Base-by-base conservation (phyloP, 2,797 vertebrate genomes). In the Catostomus latipinnis region DNA sequence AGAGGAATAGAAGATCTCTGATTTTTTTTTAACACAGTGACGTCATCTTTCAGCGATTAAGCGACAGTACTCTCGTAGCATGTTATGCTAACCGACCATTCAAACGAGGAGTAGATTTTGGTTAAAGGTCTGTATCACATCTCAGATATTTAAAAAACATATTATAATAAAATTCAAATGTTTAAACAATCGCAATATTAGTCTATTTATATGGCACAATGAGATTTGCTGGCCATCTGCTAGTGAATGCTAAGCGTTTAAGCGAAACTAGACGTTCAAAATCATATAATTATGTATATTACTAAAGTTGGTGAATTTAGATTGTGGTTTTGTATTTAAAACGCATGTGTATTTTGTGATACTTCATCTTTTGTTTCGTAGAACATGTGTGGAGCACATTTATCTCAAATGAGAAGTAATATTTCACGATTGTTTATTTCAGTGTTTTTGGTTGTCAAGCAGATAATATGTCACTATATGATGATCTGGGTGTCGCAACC, bases 401-500 rank as follows among this genome's bases (percentile, higher is more conserved):
- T 0, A 4, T 34, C 49, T n/a, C 6, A 18, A 13, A 6, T 16
- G 12, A 12, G 13, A 34, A 34, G 34, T 34, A 3, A 3, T 34
- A 2, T 34, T 34, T 62, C 10, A 11, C 43, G 11, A 53, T 14
- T 79, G 8, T 49, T 56, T 52, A 45, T 63, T 54, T 46, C 10
- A 11, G 8, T 11, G 34, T 34, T 34, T 34, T 34, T 34, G 34
- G 34, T 34, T 34, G 34, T 34, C 3, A 8, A 80, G 0, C 63
- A 46, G 62, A 81, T 82, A 46, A 0, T 61, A 93, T 95, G 94
- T 95, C 94, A 62, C 86, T 95, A 11, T 95, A 94, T 6, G 94
- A 95, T 86, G 94, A 95, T 76, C 85, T 94, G 86, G 92, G 93
- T 10, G 92, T 94, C 54, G 94, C 86, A 34, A 92, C 93, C 86